These are phyloP conservation scores for Osmerus eperlanus DNA, from an alignment of 2,113 vertebrate genomes.

Conservation along the genomic window DNA sequence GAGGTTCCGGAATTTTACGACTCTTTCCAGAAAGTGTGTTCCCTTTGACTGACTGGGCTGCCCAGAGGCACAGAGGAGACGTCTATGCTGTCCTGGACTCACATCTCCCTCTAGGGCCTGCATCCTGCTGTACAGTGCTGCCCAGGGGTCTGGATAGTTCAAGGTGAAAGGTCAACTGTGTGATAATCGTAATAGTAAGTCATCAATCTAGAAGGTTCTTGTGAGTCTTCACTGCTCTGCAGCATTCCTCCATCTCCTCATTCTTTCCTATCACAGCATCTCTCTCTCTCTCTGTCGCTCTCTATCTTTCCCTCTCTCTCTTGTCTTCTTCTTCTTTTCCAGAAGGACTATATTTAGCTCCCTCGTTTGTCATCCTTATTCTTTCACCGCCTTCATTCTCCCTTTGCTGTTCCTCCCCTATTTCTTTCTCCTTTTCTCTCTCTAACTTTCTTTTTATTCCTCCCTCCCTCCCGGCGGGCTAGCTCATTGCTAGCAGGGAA, in stretches of 20 bases:
- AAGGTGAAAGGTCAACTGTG: no score
- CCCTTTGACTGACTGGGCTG: background rate
- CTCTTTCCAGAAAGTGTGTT: slow-evolving; percentile 10
- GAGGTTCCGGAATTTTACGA: slow-evolving; percentile 3
- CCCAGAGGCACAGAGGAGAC: no score
- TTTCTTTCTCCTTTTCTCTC: background rate
- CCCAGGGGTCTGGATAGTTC: no score
- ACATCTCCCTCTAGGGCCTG: background rate
- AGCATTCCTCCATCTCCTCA: no score
- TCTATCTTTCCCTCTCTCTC: background rate
- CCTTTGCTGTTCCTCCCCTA: background rate
- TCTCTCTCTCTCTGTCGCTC: background rate
- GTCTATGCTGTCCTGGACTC: background rate
- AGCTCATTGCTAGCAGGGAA: no score
- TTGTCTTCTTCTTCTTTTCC: background rate
- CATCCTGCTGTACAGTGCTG: background rate
- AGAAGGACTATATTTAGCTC: background rate
- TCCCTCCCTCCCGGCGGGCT: background rate
- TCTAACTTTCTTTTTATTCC: background rate
- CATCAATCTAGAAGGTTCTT: no score
- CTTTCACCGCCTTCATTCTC: slow-evolving; percentile 31
- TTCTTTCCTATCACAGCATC: no score
- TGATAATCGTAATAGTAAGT: no score
- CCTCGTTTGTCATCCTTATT: slow-evolving; percentile 33
- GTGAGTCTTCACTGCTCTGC: no score